Conservation (phyloP, 2,113 vertebrate species). For the Catharus fuscescens region DNA sequence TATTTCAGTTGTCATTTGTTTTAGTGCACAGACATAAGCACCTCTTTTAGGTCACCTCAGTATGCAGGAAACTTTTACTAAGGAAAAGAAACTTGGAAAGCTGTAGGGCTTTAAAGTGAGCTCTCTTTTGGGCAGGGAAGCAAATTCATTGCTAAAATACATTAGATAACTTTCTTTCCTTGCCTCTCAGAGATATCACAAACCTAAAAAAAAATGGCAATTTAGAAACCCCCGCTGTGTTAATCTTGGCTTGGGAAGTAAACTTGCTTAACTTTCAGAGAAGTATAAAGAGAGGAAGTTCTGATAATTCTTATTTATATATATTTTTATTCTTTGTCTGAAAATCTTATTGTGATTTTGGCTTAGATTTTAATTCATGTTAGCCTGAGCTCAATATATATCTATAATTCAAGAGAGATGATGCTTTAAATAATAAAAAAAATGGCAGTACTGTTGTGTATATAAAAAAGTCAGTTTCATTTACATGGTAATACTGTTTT, state of each 20-base stretch:
- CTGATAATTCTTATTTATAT: not conserved
- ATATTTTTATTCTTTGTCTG: not conserved
- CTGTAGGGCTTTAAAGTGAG: not conserved
- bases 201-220: slow-evolving; percentile 1
- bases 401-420: not conserved
- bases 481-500: not conserved
- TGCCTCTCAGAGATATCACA: not conserved
- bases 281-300: not conserved
- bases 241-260: not conserved
- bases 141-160: not conserved
- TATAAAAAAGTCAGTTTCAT: not conserved
- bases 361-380: not conserved
- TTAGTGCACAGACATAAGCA: not conserved
- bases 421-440: not conserved
- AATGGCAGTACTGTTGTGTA: not conserved
- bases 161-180: not conserved
- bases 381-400: not conserved
- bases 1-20: not conserved
- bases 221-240: not conserved
- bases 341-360: not conserved
- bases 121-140: not conserved
- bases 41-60: not conserved
- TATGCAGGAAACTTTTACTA: not conserved
- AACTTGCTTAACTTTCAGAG: not conserved
- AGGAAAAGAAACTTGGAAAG: not conserved